Conservation (phyloP, 1,140 invertebrate species). For the Araneus ventricosus region DNA sequence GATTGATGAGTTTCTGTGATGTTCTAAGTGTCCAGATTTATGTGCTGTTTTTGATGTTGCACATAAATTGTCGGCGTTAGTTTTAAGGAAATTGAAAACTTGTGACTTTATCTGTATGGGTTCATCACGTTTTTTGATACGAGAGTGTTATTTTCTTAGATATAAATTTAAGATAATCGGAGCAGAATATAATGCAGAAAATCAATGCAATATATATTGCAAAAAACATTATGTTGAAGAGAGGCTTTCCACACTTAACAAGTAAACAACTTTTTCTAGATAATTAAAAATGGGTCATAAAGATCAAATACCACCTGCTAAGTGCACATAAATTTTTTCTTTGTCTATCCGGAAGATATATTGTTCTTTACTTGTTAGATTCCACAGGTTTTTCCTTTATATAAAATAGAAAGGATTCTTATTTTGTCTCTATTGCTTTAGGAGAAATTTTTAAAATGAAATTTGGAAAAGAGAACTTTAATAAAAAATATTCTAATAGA, state of each 20-base stretch:
- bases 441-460: too few relatives aligned
- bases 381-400: background rate
- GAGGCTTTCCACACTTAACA: background rate
- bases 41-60: background rate
- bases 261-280: background rate
- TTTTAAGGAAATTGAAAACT: constrained; percentile 50
- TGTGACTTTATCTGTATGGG: constrained; percentile 7
- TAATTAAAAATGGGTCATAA: background rate
- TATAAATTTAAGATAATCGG: background rate
- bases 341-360: too few relatives aligned
- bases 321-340: background rate
- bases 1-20: background rate
- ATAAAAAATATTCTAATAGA: too few relatives aligned
- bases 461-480: too few relatives aligned
- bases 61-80: background rate
- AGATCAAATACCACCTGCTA: constrained; percentile 47
- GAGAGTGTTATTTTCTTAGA: background rate
- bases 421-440: too few relatives aligned
- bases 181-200: too few relatives aligned
- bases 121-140: constrained; percentile 48
- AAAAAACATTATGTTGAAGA: background rate
- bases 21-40: constrained; percentile 31
- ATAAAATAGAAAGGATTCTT: background rate
- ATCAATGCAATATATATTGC: background rate
- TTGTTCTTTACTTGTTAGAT: too few relatives aligned